Conservation (phyloP, 2,113 vertebrate species). For the Periophthalmodon schlosseri region DNA sequence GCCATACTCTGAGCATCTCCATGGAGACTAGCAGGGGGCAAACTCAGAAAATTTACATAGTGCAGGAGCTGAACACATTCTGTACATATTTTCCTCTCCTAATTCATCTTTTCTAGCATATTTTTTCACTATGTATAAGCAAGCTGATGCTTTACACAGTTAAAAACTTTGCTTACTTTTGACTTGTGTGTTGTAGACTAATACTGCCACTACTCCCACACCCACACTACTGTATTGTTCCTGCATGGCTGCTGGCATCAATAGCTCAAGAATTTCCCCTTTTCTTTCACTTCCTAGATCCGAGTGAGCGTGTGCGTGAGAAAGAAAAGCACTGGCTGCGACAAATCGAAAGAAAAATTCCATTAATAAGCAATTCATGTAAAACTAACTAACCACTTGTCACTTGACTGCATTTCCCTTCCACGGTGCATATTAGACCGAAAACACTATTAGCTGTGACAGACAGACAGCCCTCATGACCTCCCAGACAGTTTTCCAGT, state of each 20-base stretch:
- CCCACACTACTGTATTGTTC: constrained; percentile 68
- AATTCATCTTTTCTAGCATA: background rate
- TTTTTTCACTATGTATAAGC: background rate
- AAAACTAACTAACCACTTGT: constrained; percentile 12
- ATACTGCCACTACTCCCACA: constrained; percentile 28
- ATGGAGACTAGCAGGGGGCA: too few species aligned
- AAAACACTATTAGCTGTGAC: background rate
- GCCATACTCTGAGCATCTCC: too few species aligned
- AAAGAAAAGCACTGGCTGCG: background rate
- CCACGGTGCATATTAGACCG: background rate
- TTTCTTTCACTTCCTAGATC: constrained; percentile 64
- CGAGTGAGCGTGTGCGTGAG: constrained; percentile 2
- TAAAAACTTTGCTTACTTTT: background rate
- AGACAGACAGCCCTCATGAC: background rate
- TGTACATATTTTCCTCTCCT: too few species aligned
- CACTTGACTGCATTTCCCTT: background rate
- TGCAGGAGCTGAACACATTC: too few species aligned
- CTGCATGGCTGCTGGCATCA: constrained; percentile 33
- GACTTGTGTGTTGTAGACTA: constrained; percentile 15
- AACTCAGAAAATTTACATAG: too few species aligned
- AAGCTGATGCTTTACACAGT: too few species aligned
- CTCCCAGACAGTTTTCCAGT: constrained; percentile 23
- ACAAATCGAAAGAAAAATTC: background rate
- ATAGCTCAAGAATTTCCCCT: constrained; percentile 68
- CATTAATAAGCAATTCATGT: background rate